phyloP scores from a whole-genome alignment of 2,888 invertebrate species.

The Tubulanus polymorphus region DNA sequence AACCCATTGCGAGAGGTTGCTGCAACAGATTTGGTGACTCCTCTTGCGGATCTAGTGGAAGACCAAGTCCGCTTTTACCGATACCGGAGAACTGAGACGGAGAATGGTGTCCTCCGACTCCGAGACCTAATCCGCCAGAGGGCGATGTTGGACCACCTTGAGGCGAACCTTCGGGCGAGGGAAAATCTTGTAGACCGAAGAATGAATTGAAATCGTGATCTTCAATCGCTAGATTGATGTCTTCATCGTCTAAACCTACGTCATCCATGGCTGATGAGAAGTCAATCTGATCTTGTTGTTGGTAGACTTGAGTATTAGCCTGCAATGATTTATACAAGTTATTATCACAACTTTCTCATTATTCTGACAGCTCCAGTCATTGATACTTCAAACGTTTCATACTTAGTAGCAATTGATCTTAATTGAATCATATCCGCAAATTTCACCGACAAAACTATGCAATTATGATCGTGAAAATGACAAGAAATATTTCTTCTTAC shows the following conservation, averaged over 20 bases:
- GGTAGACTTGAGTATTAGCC: constrained; percentile 32
- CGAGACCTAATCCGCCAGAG: neutral
- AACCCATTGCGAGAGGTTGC: constrained; percentile 96
- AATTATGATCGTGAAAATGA: too few species aligned
- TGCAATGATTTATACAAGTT: too few species aligned
- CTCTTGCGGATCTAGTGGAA: constrained; percentile 54
- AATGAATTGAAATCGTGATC: constrained; percentile 20
- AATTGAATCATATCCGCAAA: too few species aligned
- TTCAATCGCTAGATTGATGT: constrained; percentile 5
- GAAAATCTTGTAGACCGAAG: constrained; percentile 4
- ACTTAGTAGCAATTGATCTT: too few species aligned
- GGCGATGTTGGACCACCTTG: constrained; percentile 5
- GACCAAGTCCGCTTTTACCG: neutral
- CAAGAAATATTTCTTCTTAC: too few species aligned
- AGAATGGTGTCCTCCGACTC: neutral
- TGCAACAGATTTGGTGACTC: constrained; percentile 80
- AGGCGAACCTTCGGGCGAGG: constrained; percentile 31
- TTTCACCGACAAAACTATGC: too few species aligned
- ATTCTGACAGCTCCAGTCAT: too few species aligned
- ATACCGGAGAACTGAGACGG: neutral
- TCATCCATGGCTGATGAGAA: constrained; percentile 15
- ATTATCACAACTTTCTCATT: too few species aligned
- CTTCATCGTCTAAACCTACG: constrained; percentile 23
- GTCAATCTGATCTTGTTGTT: constrained; percentile 26
- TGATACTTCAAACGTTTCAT: too few species aligned